phyloP scores from a whole-genome alignment of 2,113 vertebrate genomes.

The Scomber scombrus region DNA sequence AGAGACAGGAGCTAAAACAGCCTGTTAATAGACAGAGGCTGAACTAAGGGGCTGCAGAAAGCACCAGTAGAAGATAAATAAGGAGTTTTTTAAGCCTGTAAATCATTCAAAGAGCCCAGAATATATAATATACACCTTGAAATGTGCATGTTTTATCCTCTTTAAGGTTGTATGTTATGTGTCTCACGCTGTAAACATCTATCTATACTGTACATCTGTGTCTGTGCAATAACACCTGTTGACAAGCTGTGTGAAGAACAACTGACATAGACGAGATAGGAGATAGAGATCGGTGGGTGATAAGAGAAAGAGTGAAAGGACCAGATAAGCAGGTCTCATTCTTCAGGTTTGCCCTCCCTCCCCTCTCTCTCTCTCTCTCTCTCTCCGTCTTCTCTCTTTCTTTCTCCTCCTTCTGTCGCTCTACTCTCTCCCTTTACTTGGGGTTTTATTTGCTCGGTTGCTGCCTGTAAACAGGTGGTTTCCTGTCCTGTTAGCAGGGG shows the following conservation, averaged over 20 bases:
- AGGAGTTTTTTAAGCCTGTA: too few species aligned
- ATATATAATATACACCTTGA: too few species aligned
- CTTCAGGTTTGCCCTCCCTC: conserved; percentile 20
- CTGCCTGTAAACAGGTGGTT: conserved; percentile 48
- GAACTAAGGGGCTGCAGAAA: too few species aligned
- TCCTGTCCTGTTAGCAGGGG: conserved; percentile 44
- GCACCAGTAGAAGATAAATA: too few species aligned
- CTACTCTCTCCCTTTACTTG: background rate
- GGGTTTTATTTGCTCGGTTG: background rate
- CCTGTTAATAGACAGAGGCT: too few species aligned
- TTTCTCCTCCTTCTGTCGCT: background rate
- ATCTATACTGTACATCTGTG: background rate
- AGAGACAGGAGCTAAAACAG: too few species aligned
- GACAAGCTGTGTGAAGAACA: background rate
- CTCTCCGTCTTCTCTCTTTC: background rate
- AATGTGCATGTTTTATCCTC: too few species aligned
- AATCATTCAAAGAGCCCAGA: too few species aligned
- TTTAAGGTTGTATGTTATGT: too few species aligned
- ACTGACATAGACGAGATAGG: background rate
- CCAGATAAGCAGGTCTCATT: conserved; percentile 74
- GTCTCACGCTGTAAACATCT: too few species aligned
- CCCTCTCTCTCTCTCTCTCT: conserved; percentile 13
- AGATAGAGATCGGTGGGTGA: conserved; percentile 17
- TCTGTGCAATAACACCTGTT: background rate
- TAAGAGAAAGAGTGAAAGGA: conserved; percentile 60